phyloP scores from a whole-genome alignment of 2,888 invertebrate species.

The Rhimphoctona megacephalus region DNA sequence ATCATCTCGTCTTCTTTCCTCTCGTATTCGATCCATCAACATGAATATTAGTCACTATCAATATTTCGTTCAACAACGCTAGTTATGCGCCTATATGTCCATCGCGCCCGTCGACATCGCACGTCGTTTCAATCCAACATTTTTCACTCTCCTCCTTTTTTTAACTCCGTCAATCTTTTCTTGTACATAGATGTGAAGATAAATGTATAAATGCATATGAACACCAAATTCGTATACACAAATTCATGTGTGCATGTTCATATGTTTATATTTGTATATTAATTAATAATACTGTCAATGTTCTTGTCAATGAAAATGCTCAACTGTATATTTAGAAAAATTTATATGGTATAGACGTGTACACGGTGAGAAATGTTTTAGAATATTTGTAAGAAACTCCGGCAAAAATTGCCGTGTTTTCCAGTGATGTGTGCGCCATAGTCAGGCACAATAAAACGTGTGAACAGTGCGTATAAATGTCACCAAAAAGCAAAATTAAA shows the following conservation, averaged over 20 bases:
- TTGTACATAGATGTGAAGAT: neutral
- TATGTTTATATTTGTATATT: neutral
- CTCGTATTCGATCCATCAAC: constrained; percentile 6
- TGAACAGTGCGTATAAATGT: no score
- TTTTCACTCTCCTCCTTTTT: constrained; percentile 26
- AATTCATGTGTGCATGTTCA: neutral
- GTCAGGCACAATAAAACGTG: no score
- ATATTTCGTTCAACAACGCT: constrained; percentile 21
- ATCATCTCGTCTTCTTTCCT: constrained; percentile 9
- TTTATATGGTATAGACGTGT: neutral
- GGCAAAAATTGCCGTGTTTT: no score
- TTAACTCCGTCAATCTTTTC: neutral
- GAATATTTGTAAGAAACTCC: no score
- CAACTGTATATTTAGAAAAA: constrained; percentile 1
- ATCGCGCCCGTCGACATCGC: constrained; percentile 11
- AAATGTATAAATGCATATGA: neutral
- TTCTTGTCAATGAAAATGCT: constrained; percentile 4
- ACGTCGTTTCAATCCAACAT: constrained; percentile 38
- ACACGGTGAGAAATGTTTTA: no score
- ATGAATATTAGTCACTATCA: constrained; percentile 22
- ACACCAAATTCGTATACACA: neutral
- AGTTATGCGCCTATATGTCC: constrained; percentile 4
- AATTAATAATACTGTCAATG: neutral
- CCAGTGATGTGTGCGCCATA: no score
- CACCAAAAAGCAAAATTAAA: no score